Evolutionary conservation across 2,797 vertebrate species (phyloP), one percentile per base, ranked within the genome.

Genomic region (Stomatorhinus walkeri): DNA sequence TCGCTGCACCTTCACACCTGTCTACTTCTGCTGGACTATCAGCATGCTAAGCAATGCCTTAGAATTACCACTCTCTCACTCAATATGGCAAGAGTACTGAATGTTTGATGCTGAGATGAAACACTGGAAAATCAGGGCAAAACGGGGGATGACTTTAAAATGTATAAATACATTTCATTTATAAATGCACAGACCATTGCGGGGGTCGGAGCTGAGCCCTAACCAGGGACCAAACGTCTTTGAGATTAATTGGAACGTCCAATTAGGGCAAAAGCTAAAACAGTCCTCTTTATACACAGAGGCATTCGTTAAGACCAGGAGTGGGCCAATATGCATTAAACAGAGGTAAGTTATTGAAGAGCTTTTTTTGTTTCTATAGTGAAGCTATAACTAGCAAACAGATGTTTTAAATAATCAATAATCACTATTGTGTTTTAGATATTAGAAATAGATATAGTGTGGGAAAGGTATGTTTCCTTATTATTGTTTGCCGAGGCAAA

Each of bases 391-490:
- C 43, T 51, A 51, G n/a, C 32, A 2, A 49, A 32, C 10, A 54
- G 49, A 56, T 59, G 16, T 87, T 88, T 84, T 59, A 16, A 87
- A 51, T 40, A 51, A 87, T 87, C 85, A 87, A 56, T 87, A 87
- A 40, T 52, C 2, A 8, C 52, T 84, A 36, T 88, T 56, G 46
- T 85, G 56, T 84, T 48, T 49, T 89, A 49, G 19, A 32, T 49
- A 22, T 51, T 48, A n/a, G n/a, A n/a, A n/a, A n/a, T n/a, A n/a
- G n/a, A n/a, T n/a, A 32, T 10, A 85, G 43, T 85, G 81, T 68
- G 48, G 79, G 51, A 76, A 79, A 88, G 14, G 64, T 88, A 52
- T 54, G 54, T 51, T 28, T 43, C n/a, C 22, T 51, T 79, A 49
- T 87, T 83, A 36, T 87, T 46, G 46, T 48, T 83, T 83, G 81